phyloP scores from a whole-genome alignment of 1,140 invertebrate genomes.

The Drosophila guanche region DNA sequence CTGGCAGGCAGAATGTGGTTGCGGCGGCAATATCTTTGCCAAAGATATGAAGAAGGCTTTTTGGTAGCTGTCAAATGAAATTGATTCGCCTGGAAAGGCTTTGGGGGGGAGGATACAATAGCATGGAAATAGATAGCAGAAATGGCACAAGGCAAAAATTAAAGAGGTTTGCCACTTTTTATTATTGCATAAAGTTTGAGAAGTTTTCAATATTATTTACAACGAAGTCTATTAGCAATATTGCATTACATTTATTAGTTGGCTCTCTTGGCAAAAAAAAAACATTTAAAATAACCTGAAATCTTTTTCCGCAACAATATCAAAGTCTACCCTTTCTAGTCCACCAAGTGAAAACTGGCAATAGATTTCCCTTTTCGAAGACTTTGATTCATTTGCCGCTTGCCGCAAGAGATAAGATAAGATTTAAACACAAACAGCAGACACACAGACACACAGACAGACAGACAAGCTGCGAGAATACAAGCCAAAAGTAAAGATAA shows the following conservation, averaged over 20 bases:
- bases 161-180: too few relatives aligned
- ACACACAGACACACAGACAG: constrained; percentile 6
- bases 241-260: too few relatives aligned
- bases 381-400: constrained; percentile 55
- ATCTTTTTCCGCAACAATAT: too few relatives aligned
- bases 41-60: constrained; percentile 39
- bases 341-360: constrained; percentile 1
- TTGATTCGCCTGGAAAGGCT: not conserved
- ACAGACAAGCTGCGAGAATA: constrained; percentile 19
- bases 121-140: too few relatives aligned
- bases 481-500: constrained; percentile 35
- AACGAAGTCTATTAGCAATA: too few relatives aligned
- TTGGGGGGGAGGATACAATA: too few relatives aligned
- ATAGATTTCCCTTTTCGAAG: constrained; percentile 41
- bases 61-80: not conserved
- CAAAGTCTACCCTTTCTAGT: too few relatives aligned
- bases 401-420: constrained; percentile 57
- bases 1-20: not conserved
- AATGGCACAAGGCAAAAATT: too few relatives aligned
- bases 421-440: constrained; percentile 35
- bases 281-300: too few relatives aligned
- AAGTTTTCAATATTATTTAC: too few relatives aligned
- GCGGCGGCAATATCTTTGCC: constrained; percentile 43
- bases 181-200: too few relatives aligned
- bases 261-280: too few relatives aligned